phyloP scores from a whole-genome alignment of 2,888 invertebrate genomes.

The Leucania comma region DNA sequence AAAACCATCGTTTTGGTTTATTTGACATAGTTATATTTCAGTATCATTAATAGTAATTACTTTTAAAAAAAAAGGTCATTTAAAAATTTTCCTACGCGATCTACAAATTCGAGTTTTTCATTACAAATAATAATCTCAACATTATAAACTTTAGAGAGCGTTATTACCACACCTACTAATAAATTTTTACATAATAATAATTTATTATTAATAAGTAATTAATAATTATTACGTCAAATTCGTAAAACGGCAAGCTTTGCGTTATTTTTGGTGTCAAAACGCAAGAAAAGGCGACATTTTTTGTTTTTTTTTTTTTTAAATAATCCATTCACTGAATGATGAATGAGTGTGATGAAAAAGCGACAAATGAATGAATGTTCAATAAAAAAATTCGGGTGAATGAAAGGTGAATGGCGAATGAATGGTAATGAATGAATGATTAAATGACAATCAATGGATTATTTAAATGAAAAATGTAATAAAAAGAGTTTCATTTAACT shows the following conservation, averaged over 20 bases:
- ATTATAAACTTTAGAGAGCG: slow-evolving; percentile 49
- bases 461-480: slow-evolving; percentile 8
- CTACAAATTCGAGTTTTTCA: slow-evolving; percentile 56
- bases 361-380: slow-evolving; percentile 48
- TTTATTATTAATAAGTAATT: slow-evolving; percentile 24
- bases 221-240: slow-evolving; percentile 26
- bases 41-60: neutral
- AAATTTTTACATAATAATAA: slow-evolving; percentile 37
- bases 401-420: slow-evolving; percentile 43
- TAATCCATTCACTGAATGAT: slow-evolving; percentile 26
- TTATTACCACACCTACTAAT: slow-evolving; percentile 34
- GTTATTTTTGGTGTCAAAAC: slow-evolving; percentile 2
- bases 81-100: slow-evolving; percentile 35
- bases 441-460: slow-evolving; percentile 20
- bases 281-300: neutral
- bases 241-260: slow-evolving; percentile 16
- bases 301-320: neutral
- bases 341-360: slow-evolving; percentile 24
- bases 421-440: slow-evolving; percentile 39
- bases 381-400: slow-evolving; percentile 47
- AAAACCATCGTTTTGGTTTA: too few species aligned
- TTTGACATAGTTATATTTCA: neutral
- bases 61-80: slow-evolving; percentile 19
- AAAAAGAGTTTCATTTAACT: neutral
- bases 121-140: slow-evolving; percentile 49